A percentile compares a stretch with the other conserved stretches of the same genome.
These are phyloP conservation scores for Neolamprologus falcicula DNA, from an alignment of 2,113 vertebrate species.

Conservation along the genomic window DNA sequence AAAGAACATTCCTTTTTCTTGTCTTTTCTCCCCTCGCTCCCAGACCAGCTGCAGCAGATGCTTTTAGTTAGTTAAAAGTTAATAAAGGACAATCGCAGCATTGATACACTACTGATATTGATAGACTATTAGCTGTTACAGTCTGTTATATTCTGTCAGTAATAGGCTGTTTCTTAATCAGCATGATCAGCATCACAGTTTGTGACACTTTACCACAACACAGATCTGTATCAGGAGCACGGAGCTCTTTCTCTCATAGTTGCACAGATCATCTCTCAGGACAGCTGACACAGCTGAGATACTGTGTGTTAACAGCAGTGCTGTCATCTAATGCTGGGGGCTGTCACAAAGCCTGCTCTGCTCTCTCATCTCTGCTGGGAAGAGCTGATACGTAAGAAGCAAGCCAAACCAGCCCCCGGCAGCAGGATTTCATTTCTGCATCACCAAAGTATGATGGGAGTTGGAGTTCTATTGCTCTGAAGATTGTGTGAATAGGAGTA, in stretches of 20 bases:
- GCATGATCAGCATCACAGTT: background rate
- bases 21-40: background rate
- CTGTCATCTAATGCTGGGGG: background rate
- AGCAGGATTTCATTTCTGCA: background rate
- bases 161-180: background rate
- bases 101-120: background rate
- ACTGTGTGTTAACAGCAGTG: background rate
- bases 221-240: background rate
- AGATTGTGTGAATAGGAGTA: background rate
- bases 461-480: background rate
- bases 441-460: background rate
- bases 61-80: background rate
- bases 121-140: background rate
- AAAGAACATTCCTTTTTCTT: background rate
- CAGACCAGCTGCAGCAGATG: background rate
- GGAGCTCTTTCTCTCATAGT: background rate
- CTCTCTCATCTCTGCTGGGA: background rate
- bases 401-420: background rate
- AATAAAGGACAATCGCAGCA: background rate
- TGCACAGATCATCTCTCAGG: background rate
- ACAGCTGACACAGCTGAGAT: background rate
- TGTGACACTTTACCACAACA: background rate
- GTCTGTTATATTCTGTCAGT: background rate
- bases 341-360: background rate
- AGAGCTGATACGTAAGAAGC: background rate